These are phyloP conservation scores for Microctonus brassicae DNA, from an alignment of 2,888 invertebrate genomes.

Conservation along the genomic window DNA sequence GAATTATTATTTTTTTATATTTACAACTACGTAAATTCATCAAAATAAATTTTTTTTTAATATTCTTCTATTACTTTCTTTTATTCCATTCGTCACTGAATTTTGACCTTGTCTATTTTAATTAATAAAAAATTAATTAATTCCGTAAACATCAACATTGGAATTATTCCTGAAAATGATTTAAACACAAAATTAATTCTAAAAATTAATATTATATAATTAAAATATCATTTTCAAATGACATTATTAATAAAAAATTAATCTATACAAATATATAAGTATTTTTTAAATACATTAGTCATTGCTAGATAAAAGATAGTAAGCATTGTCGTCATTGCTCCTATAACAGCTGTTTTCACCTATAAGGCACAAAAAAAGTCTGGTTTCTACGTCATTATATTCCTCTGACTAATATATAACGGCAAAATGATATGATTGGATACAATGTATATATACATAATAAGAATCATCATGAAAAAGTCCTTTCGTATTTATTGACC, in stretches of 20 bases:
- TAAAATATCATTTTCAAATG: too few relatives aligned
- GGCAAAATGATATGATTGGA: not conserved
- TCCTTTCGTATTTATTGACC: not conserved
- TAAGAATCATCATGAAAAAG: not conserved
- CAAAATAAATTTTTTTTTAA: not conserved
- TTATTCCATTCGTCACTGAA: not conserved
- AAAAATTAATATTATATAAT: too few relatives aligned
- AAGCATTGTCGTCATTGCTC: not conserved
- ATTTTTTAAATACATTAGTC: not conserved
- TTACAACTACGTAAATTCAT: not conserved
- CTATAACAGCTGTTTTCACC: not conserved
- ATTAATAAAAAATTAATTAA: too few relatives aligned
- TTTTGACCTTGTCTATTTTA: too few relatives aligned
- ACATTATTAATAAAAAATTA: too few relatives aligned
- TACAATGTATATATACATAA: not conserved
- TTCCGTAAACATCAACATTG: too few relatives aligned
- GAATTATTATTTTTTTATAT: not conserved
- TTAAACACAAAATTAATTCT: too few relatives aligned
- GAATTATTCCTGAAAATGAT: too few relatives aligned
- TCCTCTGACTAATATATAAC: not conserved
- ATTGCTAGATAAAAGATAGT: not conserved
- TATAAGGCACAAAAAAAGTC: not conserved
- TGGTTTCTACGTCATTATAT: slow-evolving; percentile 9
- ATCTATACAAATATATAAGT: too few relatives aligned
- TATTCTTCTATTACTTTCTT: not conserved